Percentiles rank a stretch among this genome's conserved stretches.
phyloP scores from a whole-genome alignment of 2,113 vertebrate genomes.

The Leptosomus discolor region DNA sequence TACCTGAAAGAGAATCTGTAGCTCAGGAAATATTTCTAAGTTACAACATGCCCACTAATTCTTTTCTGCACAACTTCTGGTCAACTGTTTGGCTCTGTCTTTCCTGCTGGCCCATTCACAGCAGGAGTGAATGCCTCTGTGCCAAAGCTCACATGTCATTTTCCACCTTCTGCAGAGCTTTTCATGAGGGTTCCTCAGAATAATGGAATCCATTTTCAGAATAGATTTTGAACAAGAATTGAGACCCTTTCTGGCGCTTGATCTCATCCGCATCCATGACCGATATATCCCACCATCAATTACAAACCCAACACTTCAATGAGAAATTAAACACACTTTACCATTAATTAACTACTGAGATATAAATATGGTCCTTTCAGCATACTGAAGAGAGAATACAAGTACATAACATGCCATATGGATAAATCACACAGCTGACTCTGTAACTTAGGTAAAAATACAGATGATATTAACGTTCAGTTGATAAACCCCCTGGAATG shows the following conservation, averaged over 20 bases:
- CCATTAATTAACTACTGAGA: not conserved
- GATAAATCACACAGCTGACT: not conserved
- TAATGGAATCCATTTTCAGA: not conserved
- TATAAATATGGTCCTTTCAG: not conserved
- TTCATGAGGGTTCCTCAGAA: not conserved
- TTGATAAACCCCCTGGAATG: not conserved
- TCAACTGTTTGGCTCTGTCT: not conserved
- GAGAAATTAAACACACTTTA: not conserved
- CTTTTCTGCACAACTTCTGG: not conserved
- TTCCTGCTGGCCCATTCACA: not conserved
- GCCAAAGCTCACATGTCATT: not conserved
- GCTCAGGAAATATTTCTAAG: not conserved
- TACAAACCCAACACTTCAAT: not conserved
- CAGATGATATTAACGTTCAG: not conserved
- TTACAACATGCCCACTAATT: not conserved
- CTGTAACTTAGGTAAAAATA: not conserved
- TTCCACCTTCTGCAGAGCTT: not conserved
- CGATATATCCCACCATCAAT: not conserved
- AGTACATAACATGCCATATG: not conserved
- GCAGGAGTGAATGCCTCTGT: not conserved
- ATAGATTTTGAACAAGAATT: not conserved
- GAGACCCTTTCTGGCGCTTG: not conserved
- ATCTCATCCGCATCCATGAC: not conserved
- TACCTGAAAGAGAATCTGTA: not conserved
- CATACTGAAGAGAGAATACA: not conserved